Conservation (phyloP, 2,797 vertebrate genomes). For the Sebastes cheni region DNA sequence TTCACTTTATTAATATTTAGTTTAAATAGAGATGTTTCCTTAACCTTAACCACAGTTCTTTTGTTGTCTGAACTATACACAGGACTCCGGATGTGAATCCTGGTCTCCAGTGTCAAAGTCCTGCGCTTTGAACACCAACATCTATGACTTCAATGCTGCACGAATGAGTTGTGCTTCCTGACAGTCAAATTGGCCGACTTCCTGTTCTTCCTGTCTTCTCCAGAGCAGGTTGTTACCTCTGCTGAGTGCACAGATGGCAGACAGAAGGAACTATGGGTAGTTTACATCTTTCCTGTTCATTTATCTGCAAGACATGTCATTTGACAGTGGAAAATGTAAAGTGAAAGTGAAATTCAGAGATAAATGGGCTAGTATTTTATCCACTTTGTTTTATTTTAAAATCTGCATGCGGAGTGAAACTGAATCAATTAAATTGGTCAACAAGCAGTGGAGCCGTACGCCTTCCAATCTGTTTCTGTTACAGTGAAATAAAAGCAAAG, state of each 20-base stretch:
- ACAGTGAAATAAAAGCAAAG: background rate
- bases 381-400: background rate
- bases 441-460: background rate
- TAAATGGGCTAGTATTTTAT: background rate
- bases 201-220: slow-evolving; percentile 39
- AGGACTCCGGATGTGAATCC: background rate
- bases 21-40: background rate
- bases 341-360: background rate
- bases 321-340: background rate
- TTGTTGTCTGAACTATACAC: background rate
- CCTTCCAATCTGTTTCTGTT: background rate
- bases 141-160: background rate
- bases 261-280: slow-evolving; percentile 45
- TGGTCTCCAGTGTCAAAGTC: background rate
- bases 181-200: slow-evolving; percentile 56
- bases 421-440: background rate
- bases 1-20: background rate
- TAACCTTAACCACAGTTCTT: background rate
- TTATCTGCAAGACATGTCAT: background rate
- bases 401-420: background rate
- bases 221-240: slow-evolving; percentile 22
- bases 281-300: slow-evolving; percentile 28
- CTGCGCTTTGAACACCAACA: background rate
- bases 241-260: slow-evolving; percentile 40
- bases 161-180: background rate